A percentile compares a stretch with the other conserved stretches of the same genome.
These are phyloP conservation scores for Eilema griseolum DNA, from an alignment of 2,888 invertebrate species.

Conservation along the genomic window DNA sequence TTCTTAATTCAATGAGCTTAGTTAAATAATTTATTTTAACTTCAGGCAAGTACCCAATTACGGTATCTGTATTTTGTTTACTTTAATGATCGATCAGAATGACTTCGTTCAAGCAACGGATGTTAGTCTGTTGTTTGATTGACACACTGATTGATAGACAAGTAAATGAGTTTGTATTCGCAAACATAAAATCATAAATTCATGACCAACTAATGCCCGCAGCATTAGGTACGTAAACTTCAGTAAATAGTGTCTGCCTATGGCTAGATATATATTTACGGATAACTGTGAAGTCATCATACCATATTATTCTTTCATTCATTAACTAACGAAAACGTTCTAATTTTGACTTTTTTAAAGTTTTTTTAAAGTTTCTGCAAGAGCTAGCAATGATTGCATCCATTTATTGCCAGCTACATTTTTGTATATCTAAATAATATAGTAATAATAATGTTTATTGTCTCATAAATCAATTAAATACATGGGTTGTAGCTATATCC, in stretches of 20 bases:
- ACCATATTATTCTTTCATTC: neutral
- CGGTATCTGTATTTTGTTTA: conserved; percentile 5
- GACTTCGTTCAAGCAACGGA: conserved; percentile 7
- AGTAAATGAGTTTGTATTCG: conserved; percentile 21
- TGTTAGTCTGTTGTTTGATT: conserved; percentile 17
- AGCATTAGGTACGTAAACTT: neutral
- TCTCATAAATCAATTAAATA: too few species aligned
- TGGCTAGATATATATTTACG: too few species aligned
- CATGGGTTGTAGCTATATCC: too few species aligned
- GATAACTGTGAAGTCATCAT: neutral
- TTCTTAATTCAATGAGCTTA: too few species aligned
- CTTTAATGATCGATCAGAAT: conserved; percentile 9
- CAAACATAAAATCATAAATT: conserved; percentile 15
- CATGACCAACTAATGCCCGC: neutral
- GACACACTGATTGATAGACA: conserved; percentile 21
- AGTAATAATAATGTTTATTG: too few species aligned
- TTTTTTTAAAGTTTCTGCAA: neutral
- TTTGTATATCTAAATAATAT: too few species aligned
- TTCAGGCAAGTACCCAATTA: too few species aligned
- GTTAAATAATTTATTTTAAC: too few species aligned
- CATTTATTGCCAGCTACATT: too few species aligned
- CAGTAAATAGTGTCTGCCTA: neutral
- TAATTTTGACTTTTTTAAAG: too few species aligned
- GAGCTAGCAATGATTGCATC: neutral
- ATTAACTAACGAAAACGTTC: neutral